Conservation (phyloP, 2,888 invertebrate genomes). For the Agapetus fuscipes region DNA sequence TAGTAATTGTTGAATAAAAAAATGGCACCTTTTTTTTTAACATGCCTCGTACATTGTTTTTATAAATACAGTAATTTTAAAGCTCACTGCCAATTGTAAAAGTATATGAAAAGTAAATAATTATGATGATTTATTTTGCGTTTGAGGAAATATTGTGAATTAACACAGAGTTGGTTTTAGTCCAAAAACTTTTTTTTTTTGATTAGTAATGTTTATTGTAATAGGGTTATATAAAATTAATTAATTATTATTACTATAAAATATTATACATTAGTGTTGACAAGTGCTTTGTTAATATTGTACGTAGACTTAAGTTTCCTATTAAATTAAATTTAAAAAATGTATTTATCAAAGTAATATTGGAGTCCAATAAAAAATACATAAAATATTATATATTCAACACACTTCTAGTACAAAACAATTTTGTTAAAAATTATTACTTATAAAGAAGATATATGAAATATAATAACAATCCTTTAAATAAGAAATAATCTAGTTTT, state of each 20-base stretch:
- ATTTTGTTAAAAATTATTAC: constrained; percentile 14
- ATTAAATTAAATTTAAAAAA: constrained; percentile 8
- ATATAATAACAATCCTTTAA: constrained; percentile 5
- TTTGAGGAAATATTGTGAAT: no score
- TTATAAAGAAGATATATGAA: constrained; percentile 5
- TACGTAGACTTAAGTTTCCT: constrained; percentile 10
- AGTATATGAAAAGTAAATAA: no score
- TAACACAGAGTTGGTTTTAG: not conserved
- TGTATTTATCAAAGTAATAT: constrained; percentile 9
- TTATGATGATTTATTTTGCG: no score
- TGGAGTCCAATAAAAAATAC: constrained; percentile 13
- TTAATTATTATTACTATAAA: not conserved
- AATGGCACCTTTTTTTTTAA: no score
- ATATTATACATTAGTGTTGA: constrained; percentile 1
- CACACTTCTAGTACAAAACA: constrained; percentile 17
- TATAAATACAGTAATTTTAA: no score
- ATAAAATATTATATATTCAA: constrained; percentile 16
- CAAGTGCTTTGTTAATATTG: constrained; percentile 18
- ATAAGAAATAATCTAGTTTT: constrained; percentile 1
- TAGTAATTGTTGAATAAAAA: no score
- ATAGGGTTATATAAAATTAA: no score
- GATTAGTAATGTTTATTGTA: no score
- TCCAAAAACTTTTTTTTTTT: no score
- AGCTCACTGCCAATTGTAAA: constrained; percentile 14
- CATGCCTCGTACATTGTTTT: no score